A percentile compares a stretch with the other conserved stretches of the same genome.
Evolutionary conservation across 2,888 invertebrate genomes (phyloP).

Genomic region (Dorcus hopei): DNA sequence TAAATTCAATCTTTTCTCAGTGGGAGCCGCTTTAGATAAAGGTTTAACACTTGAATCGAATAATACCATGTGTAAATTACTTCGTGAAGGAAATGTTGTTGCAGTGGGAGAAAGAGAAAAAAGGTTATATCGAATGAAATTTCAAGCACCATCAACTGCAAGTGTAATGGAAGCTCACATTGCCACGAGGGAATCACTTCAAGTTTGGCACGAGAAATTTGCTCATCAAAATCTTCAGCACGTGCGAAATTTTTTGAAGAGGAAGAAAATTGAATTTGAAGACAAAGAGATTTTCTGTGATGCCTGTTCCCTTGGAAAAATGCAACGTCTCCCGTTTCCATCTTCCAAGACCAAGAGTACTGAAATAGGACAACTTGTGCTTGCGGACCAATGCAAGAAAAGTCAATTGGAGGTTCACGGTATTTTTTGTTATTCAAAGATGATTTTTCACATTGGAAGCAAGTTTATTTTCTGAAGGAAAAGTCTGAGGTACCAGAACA

Average conservation of each 20-base stretch:
- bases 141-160: neutral
- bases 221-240: slow-evolving; percentile 3
- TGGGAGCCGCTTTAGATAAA: neutral
- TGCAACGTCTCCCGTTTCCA: neutral
- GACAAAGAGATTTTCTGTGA: neutral
- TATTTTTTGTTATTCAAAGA: too few species aligned
- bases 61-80: neutral
- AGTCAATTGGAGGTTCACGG: too few species aligned
- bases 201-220: neutral
- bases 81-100: neutral
- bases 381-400: too few species aligned
- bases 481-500: too few species aligned
- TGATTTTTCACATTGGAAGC: too few species aligned
- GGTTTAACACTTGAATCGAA: neutral
- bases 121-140: neutral
- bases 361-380: neutral
- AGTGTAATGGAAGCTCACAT: neutral
- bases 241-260: slow-evolving; percentile 1
- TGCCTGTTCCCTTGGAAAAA: neutral
- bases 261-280: neutral
- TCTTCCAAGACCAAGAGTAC: neutral
- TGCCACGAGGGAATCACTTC: neutral
- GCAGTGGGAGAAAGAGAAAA: neutral
- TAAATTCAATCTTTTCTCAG: too few species aligned
- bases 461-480: too few species aligned